These are phyloP conservation scores for Microchrysa polita DNA, from an alignment of 2,888 invertebrate species.

Conservation along the genomic window DNA sequence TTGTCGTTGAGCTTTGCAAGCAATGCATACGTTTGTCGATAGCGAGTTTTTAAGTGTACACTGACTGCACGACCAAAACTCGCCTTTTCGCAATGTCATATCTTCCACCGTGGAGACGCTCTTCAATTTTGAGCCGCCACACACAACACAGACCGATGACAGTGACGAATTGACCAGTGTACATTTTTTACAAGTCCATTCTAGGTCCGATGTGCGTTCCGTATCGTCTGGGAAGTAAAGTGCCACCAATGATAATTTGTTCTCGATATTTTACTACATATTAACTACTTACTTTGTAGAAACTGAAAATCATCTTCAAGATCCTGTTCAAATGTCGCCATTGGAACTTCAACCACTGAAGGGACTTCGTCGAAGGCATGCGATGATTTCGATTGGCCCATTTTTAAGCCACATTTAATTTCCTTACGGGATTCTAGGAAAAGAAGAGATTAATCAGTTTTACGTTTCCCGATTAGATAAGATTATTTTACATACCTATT, in stretches of 20 bases:
- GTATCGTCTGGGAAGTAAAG: slow-evolving; percentile 55
- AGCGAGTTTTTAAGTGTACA: slow-evolving; percentile 85
- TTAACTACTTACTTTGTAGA: slow-evolving; percentile 66
- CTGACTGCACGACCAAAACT: slow-evolving; percentile 82
- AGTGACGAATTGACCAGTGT: slow-evolving; percentile 82
- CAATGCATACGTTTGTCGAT: slow-evolving; percentile 74
- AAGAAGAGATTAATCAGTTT: not conserved
- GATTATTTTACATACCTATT: slow-evolving; percentile 53
- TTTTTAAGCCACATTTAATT: slow-evolving; percentile 54
- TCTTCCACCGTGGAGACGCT: slow-evolving; percentile 73
- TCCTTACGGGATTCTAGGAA: slow-evolving; percentile 54
- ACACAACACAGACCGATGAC: slow-evolving; percentile 82
- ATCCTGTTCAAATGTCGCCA: slow-evolving; percentile 74
- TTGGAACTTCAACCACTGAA: slow-evolving; percentile 67
- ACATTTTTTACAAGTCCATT: slow-evolving; percentile 90
- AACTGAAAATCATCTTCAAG: slow-evolving; percentile 76
- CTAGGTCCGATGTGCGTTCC: slow-evolving; percentile 59
- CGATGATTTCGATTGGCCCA: slow-evolving; percentile 54
- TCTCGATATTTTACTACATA: no score
- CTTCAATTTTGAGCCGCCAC: slow-evolving; percentile 83
- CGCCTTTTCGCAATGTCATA: slow-evolving; percentile 75
- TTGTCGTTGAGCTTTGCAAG: slow-evolving; percentile 74
- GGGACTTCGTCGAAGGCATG: slow-evolving; percentile 56
- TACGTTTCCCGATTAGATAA: slow-evolving; percentile 6
- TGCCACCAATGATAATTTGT: no score